Conservation (phyloP, 2,888 invertebrate species). For the Steinernema carpocapsae region DNA sequence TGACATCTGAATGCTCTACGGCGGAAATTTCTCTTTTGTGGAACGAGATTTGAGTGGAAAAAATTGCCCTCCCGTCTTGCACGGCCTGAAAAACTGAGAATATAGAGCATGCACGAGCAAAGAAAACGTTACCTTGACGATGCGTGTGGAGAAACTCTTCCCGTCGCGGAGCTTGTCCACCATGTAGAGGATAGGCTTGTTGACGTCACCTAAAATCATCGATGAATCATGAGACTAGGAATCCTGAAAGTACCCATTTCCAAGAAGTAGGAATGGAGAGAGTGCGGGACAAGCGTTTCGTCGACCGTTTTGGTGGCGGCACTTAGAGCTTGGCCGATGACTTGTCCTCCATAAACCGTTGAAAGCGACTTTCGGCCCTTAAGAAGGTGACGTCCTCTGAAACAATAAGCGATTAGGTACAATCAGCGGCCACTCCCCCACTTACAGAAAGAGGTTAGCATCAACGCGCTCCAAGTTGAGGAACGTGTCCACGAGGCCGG, state of each 20-base stretch:
- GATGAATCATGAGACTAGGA: background rate
- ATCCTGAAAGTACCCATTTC: constrained; percentile 68
- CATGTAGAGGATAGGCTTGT: constrained; percentile 68
- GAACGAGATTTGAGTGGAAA: constrained; percentile 52
- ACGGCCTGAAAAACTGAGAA: constrained; percentile 26
- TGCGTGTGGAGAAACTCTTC: constrained; percentile 66
- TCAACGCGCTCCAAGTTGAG: constrained; percentile 17
- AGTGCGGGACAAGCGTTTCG: constrained; percentile 64
- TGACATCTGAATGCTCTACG: constrained; percentile 64
- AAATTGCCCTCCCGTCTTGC: constrained; percentile 68
- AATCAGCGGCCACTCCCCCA: background rate
- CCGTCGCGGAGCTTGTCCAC: constrained; percentile 69
- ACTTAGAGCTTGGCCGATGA: constrained; percentile 69
- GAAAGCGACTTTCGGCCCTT: constrained; percentile 22
- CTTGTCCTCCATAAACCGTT: constrained; percentile 59
- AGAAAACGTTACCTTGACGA: constrained; percentile 65
- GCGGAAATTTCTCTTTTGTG: constrained; percentile 43
- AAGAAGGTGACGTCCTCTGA: constrained; percentile 19
- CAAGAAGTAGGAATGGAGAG: constrained; percentile 70
- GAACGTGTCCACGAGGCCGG: constrained; percentile 38
- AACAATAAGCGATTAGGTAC: background rate
- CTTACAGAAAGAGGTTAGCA: constrained; percentile 7
- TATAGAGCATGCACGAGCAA: too few relatives aligned
- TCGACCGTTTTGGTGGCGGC: constrained; percentile 68
- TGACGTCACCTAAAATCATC: constrained; percentile 17